Evolutionary conservation across 1,140 invertebrate species (phyloP), one percentile per base, ranked within the genome.

Genomic region (Brachionus angularis): DNA sequence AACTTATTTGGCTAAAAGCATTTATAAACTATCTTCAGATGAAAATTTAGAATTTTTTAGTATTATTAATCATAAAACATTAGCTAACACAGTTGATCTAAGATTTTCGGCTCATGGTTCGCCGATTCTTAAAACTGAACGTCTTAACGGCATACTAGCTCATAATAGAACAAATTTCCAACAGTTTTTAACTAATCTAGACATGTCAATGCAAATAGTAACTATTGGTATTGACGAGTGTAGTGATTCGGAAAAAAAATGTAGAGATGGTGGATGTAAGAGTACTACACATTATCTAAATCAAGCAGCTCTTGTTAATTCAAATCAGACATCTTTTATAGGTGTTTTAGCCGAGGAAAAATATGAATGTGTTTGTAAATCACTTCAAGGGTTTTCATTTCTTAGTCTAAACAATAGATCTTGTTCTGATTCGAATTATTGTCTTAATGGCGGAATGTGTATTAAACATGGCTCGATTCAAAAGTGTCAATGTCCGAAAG

Each of bases 181-280:
- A 23, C 27, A 50, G 34, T 50, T 25, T 27, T 44, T 71, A 34
- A n/a, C 7, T 12, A 25, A 36, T n/a, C 49, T 97, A 79, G 88
- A 89, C 73, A 89, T 96, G 7, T 93, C 92, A 27, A 91, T 96
- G 50, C 93, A 93, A 76, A 94, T 98, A 42, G 92, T 90, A 3
- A 95, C 96, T 92, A 91, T 96, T 2, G 92, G 91, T 67, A 96
- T 98, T 74, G 93, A 98, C 76, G 92, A 96, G 82, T 98, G 95
- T 80, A 83, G 95, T 29, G 91, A 93, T 78, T 91, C 95, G 83
- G 92, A 95, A 78, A 88, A 91, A 76, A 89, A 89, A 82, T 97
- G 93, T 81, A 92, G 96, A 81, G 91, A 90, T 5, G 78, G 76
- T 18, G 95, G 92, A 58, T 97, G 95, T 81, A 93, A 91, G 1